phyloP scores from a whole-genome alignment of 2,797 vertebrate species.

The Podarcis lilfordi region DNA sequence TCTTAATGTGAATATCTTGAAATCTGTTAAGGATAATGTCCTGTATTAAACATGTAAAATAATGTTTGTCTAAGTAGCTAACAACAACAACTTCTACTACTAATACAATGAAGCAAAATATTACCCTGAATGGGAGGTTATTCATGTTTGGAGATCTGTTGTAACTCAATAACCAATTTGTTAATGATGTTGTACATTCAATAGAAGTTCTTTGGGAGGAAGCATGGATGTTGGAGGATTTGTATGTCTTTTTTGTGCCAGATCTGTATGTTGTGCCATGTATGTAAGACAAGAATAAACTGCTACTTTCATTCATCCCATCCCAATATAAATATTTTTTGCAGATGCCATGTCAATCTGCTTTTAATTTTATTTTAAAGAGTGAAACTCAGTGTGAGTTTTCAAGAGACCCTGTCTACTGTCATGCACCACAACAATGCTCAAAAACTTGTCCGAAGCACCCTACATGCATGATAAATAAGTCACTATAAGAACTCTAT shows the following conservation, averaged over 20 bases:
- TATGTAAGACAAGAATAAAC: constrained; percentile 83
- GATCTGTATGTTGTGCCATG: constrained; percentile 80
- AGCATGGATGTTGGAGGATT: constrained; percentile 78
- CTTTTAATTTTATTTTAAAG: not conserved
- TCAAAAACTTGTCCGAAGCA: too few relatives aligned
- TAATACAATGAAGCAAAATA: constrained; percentile 17
- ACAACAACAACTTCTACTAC: constrained; percentile 41
- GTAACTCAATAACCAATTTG: constrained; percentile 77
- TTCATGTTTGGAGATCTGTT: constrained; percentile 72
- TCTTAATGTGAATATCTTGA: constrained; percentile 78
- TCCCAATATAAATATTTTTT: constrained; percentile 55
- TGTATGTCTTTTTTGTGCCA: constrained; percentile 79
- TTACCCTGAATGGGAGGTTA: constrained; percentile 58
- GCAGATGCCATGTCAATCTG: constrained; percentile 32
- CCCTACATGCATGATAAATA: not conserved
- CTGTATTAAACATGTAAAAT: constrained; percentile 80
- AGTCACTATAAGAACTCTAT: not conserved
- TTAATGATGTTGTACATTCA: constrained; percentile 80
- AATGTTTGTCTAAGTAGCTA: constrained; percentile 76
- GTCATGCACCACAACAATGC: not conserved
- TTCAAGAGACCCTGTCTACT: not conserved
- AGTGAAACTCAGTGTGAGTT: not conserved
- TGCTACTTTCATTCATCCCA: constrained; percentile 77
- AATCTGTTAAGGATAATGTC: constrained; percentile 75
- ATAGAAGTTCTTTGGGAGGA: constrained; percentile 77